phyloP scores from a whole-genome alignment of 2,113 vertebrate species.

The Passer domesticus region DNA sequence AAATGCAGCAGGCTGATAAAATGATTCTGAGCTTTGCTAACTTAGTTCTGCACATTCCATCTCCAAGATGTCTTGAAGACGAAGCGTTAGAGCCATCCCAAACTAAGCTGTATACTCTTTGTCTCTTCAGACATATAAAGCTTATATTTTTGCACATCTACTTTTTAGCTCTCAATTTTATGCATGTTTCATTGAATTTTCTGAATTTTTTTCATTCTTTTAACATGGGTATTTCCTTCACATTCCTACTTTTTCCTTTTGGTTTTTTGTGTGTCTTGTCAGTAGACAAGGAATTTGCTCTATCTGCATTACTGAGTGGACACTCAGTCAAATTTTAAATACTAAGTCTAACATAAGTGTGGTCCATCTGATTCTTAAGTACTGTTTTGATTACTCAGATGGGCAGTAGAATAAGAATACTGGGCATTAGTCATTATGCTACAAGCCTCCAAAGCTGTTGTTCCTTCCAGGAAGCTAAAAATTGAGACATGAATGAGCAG shows the following conservation, averaged over 20 bases:
- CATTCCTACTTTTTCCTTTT: neutral
- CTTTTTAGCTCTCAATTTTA: neutral
- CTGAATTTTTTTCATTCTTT: neutral
- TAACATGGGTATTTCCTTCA: neutral
- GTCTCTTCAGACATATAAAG: neutral
- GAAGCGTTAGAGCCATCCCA: neutral
- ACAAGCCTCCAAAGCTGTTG: neutral
- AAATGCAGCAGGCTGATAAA: neutral
- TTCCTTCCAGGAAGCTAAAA: neutral
- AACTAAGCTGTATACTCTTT: neutral
- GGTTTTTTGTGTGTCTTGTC: neutral
- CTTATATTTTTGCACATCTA: neutral
- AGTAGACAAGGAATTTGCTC: neutral
- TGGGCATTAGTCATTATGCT: neutral
- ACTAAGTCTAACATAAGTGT: neutral
- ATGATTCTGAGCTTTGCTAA: neutral
- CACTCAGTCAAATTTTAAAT: neutral
- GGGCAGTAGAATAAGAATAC: neutral
- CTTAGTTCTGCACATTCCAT: neutral
- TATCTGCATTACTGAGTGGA: neutral
- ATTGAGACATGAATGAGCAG: neutral
- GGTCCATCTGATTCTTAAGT: neutral
- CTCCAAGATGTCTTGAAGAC: neutral
- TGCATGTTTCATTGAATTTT: neutral
- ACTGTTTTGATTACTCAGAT: neutral